These are phyloP conservation scores for Ascaphus truei DNA, from an alignment of 2,113 vertebrate genomes.

Conservation along the genomic window DNA sequence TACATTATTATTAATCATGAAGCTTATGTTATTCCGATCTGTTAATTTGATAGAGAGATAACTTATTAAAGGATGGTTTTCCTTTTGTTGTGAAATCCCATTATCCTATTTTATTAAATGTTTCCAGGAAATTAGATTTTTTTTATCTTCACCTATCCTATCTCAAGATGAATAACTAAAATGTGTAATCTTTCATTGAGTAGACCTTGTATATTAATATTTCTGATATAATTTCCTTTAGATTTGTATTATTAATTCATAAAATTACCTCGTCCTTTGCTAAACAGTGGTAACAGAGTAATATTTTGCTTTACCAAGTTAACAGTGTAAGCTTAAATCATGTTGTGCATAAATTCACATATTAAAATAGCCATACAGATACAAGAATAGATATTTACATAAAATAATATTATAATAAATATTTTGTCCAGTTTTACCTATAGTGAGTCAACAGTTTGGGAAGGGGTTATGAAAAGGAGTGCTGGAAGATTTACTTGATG, in stretches of 20 bases:
- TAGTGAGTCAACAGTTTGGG: no score
- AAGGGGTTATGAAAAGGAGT: no score
- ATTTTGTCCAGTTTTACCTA: no score
- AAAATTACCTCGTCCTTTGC: not conserved
- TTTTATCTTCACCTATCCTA: conserved; percentile 27
- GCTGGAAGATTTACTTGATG: no score
- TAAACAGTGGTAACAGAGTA: not conserved
- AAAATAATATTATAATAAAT: no score
- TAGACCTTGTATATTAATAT: conserved; percentile 25
- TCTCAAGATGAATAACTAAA: conserved; percentile 25
- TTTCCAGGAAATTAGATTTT: conserved; percentile 34
- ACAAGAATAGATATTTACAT: no score
- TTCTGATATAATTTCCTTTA: not conserved
- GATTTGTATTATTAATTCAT: conserved; percentile 22
- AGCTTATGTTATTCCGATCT: conserved; percentile 6
- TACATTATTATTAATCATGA: conserved; percentile 34
- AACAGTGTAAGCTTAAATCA: not conserved
- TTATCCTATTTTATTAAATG: conserved; percentile 36
- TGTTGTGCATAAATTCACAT: not conserved
- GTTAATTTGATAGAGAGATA: conserved; percentile 32
- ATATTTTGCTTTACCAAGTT: not conserved
- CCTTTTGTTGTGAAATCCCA: conserved; percentile 23
- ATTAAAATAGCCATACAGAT: not conserved
- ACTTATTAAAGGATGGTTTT: conserved; percentile 22
- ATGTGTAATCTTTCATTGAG: conserved; percentile 18